Evolutionary conservation across 1,140 invertebrate species (phyloP).

Genomic region (Cydia strobilella): DNA sequence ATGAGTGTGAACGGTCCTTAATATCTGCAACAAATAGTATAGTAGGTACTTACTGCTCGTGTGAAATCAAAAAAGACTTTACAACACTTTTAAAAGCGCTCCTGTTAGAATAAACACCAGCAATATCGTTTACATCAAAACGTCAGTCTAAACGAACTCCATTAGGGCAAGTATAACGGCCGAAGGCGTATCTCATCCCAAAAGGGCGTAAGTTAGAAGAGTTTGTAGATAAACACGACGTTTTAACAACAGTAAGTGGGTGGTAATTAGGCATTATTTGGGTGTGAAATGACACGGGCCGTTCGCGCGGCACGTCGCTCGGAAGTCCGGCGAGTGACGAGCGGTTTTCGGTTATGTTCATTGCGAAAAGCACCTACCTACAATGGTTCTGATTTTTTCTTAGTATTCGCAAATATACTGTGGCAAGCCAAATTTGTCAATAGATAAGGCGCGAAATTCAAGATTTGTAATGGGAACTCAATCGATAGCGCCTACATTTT

Average conservation of each 20-base stretch:
- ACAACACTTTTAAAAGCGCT: neutral
- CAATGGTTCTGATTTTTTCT: neutral
- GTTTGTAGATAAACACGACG: neutral
- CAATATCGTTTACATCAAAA: slow-evolving; percentile 13
- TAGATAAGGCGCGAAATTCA: too few species aligned
- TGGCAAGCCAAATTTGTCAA: too few species aligned
- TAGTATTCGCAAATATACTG: too few species aligned
- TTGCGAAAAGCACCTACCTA: neutral
- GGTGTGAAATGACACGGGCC: slow-evolving; percentile 1
- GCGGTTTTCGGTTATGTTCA: neutral
- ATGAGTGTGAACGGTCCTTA: neutral
- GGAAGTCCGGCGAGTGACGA: slow-evolving; percentile 1
- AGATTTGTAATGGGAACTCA: too few species aligned
- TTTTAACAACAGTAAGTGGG: neutral
- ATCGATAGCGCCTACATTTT: too few species aligned
- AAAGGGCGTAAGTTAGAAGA: neutral
- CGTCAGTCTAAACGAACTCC: slow-evolving; percentile 7
- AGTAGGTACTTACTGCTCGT: neutral
- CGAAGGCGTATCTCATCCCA: neutral
- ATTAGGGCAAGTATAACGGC: slow-evolving; percentile 1
- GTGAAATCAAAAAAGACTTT: neutral
- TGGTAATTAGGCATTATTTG: slow-evolving; percentile 14
- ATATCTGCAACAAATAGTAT: neutral
- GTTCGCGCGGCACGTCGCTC: slow-evolving; percentile 1
- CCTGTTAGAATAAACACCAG: neutral